Evolutionary conservation across 1,140 invertebrate genomes (phyloP), one percentile per base, ranked within the genome.

Genomic region (Monochamus saltuarius): DNA sequence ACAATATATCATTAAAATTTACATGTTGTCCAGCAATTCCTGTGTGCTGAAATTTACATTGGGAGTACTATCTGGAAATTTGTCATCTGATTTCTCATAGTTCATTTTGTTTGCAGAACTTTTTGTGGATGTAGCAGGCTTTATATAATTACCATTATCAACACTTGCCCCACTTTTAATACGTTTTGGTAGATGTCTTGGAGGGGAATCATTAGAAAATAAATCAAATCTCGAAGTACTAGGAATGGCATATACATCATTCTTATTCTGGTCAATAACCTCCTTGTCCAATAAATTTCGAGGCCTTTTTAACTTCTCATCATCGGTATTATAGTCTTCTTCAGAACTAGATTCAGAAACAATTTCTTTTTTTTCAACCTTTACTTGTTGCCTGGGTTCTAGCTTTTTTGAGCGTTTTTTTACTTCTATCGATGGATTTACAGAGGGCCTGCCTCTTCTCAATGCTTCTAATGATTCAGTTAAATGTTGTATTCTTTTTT

Each of bases 401-500:
- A 9, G 14, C n/a, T n/a, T 34, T 22, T 9, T 14, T 46, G 16
- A 17, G 10, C 43, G 16, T 10, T 11, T 2, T 46, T 46, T 46
- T 7, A 46, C 22, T 19, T 46, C 13, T 29, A 29, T 6, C 6
- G 22, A 29, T 43, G 61, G 65, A 55, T 68, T 65, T 2, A 51
- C 34, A 39, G 49, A 59, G 3, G 61, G 36, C 50, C 66, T 64
- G 19, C 61, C 62, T 13, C 57, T 36, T 29, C 50, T 68, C n/a
- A 68, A 66, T 0, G 59, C 63, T 19, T 62, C 52, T 53, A 70
- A 22, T 2, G 61, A 46, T 46, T 70, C 57, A 52, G 50, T 68
- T 16, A 68, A 59, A 52, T 70, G 68, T 37, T 68, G 68, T 61
- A 70, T 70, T 39, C 61, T 59, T 16, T 47, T 49, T 52, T 70